Evolutionary conservation across 2,113 vertebrate genomes (phyloP).

Genomic region (Nothocercus julius): DNA sequence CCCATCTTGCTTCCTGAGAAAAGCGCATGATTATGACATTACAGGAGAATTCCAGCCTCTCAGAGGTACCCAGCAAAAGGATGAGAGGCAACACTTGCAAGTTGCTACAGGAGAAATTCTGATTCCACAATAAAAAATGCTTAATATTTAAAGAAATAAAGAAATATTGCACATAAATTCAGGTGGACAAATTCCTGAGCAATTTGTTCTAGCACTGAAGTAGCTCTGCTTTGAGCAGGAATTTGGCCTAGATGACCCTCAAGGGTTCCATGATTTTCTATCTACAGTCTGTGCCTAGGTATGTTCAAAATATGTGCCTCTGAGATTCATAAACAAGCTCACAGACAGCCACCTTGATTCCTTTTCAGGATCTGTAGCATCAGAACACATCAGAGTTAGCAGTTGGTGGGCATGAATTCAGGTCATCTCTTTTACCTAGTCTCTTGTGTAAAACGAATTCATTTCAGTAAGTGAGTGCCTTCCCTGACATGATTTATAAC

Average conservation of each 20-base stretch:
- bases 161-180: background rate
- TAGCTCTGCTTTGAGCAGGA: background rate
- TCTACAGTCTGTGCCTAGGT: background rate
- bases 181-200: background rate
- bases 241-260: background rate
- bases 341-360: background rate
- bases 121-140: too few species aligned
- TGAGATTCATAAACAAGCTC: background rate
- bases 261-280: background rate
- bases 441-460: background rate
- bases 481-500: background rate
- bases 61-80: background rate
- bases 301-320: background rate
- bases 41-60: background rate
- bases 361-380: background rate
- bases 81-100: background rate
- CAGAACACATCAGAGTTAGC: too few species aligned
- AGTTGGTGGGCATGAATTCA: background rate
- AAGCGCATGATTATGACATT: background rate
- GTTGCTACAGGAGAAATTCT: background rate
- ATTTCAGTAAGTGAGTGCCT: background rate
- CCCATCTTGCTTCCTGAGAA: background rate
- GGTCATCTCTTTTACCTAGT: background rate
- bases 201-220: background rate
- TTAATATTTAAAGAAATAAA: too few species aligned